Evolutionary conservation across 2,113 vertebrate genomes (phyloP), one percentile per base, ranked within the genome.

Genomic region (Catagonus wagneri): DNA sequence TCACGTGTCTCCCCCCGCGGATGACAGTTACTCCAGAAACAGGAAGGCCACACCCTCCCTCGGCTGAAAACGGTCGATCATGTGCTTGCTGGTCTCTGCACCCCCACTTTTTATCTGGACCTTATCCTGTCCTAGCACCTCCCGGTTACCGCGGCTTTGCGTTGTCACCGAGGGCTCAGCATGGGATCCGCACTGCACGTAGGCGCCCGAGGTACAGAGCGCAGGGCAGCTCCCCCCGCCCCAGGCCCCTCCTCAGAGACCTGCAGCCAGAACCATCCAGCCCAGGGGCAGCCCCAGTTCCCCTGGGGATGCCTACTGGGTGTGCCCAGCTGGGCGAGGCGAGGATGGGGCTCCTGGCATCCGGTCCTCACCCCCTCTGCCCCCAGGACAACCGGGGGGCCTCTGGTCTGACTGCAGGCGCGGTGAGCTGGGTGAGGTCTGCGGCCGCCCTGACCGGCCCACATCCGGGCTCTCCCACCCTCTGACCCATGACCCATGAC

Each of bases 201-300:
- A 6, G 44, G 44, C 8, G 44, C 44, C 44, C 2, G 7, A 32
- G 50, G 25, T 79, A 61, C 39, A 34, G 19, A 29, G 27, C 12
- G 44, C 7, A 13, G 32, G 52, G 22, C 32, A 10, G n/a, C 1
- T 23, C 2, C 22, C 50, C 74, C 34, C 63, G 15, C 44, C 13
- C 39, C 63, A 50, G 13, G 2, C 27, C 27, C 34, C 16, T 4
- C 36, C 34, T n/a, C 17, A 0, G n/a, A 63, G 52, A 27, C 65
- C 39, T 84, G 79, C 23, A 68, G 65, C 61, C 65, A 10, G 16
- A 56, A 61, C 17, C 39, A 39, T 16, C 13, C 14, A 34, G 60
- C 27, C 15, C 7, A 0, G 65, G 13, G 66, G 58, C 11, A 22
- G 52, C 2, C 7, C 6, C 58, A 36, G 61, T 15, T 63, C 0